A percentile compares a stretch with the other conserved stretches of the same genome.
Evolutionary conservation across 1,140 invertebrate species (phyloP).

Genomic region (Proctacanthus coquilletti): DNA sequence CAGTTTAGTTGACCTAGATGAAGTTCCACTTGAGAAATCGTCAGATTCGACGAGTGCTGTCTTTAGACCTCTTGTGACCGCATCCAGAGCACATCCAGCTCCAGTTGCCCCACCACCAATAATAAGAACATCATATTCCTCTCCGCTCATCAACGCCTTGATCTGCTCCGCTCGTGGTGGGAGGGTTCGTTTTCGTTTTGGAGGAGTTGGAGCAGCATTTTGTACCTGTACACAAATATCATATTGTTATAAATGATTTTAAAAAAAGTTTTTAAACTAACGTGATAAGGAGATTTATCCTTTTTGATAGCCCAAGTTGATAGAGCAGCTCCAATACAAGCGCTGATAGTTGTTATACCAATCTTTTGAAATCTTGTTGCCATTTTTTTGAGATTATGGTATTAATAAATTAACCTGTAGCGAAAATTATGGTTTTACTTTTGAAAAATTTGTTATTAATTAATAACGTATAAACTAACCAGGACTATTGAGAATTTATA

Average conservation of each 20-base stretch:
- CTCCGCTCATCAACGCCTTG: conserved; percentile 54
- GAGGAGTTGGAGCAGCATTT: conserved; percentile 34
- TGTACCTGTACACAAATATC: conserved; percentile 13
- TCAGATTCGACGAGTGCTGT: conserved; percentile 93
- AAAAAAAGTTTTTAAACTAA: not conserved
- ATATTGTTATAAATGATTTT: not conserved
- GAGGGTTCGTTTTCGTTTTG: conserved; percentile 50
- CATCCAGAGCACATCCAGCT: conserved; percentile 81
- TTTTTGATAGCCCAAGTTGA: conserved; percentile 21
- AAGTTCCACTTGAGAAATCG: conserved; percentile 96
- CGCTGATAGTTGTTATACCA: conserved; percentile 23
- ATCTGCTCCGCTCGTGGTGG: conserved; percentile 72
- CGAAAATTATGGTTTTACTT: too few relatives aligned
- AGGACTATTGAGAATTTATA: too few relatives aligned
- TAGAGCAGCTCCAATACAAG: conserved; percentile 18
- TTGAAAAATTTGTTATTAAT: too few relatives aligned
- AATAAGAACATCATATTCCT: conserved; percentile 82
- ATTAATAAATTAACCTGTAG: too few relatives aligned
- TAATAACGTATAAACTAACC: too few relatives aligned
- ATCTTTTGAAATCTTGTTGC: conserved; percentile 26
- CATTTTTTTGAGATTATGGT: conserved; percentile 16
- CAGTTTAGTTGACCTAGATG: conserved; percentile 90
- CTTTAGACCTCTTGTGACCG: conserved; percentile 79
- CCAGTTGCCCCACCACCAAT: conserved; percentile 94
- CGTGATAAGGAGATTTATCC: conserved; percentile 18